Evolutionary conservation across 2,113 vertebrate species (phyloP).

Genomic region (Psittacula cyanocephala): DNA sequence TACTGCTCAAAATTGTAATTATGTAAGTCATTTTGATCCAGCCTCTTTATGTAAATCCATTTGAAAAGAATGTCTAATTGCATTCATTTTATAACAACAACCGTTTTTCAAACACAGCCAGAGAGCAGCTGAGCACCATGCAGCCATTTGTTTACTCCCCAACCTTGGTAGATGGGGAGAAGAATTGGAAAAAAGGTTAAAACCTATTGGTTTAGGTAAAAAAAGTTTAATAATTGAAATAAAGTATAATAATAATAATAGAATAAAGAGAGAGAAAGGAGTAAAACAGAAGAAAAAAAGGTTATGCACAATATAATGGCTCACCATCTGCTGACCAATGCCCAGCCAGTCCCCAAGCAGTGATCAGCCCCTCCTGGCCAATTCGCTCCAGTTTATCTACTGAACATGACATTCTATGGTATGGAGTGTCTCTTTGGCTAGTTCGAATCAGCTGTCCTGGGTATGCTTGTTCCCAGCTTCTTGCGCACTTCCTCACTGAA

Average conservation of each 20-base stretch:
- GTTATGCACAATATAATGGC: neutral
- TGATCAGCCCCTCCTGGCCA: neutral
- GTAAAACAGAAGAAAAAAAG: neutral
- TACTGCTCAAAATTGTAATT: neutral
- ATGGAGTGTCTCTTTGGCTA: neutral
- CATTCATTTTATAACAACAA: neutral
- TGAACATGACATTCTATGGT: neutral
- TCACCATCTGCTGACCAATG: neutral
- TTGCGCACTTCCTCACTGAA: neutral
- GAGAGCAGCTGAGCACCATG: neutral
- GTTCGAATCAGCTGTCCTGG: neutral
- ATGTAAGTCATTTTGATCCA: rapidly evolving
- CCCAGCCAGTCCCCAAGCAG: neutral
- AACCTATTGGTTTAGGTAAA: neutral
- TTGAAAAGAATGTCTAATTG: neutral
- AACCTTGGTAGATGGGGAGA: neutral
- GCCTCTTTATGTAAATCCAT: neutral
- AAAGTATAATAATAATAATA: neutral
- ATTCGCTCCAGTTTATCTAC: neutral
- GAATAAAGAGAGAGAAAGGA: neutral
- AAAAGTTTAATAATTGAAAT: neutral
- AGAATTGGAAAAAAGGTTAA: neutral
- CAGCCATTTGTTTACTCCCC: neutral
- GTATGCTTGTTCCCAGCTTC: neutral
- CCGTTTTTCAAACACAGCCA: neutral